phyloP scores from a whole-genome alignment of 2,888 invertebrate genomes.

The Sturmia bella region DNA sequence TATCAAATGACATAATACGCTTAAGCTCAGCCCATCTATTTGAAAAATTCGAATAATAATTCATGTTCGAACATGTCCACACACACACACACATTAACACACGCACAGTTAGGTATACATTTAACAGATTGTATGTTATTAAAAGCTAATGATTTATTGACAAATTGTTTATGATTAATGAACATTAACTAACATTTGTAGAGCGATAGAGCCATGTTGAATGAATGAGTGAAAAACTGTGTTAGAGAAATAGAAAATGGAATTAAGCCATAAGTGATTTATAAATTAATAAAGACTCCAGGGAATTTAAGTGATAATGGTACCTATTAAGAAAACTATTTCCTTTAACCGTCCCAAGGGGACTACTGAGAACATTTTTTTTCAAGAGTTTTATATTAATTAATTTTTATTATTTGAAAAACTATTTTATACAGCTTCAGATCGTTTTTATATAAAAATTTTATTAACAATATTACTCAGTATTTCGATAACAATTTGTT shows the following conservation, averaged over 20 bases:
- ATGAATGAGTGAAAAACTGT: neutral
- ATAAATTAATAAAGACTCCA: conserved; percentile 1
- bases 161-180: conserved; percentile 65
- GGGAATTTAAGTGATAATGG: neutral
- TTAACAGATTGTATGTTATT: conserved; percentile 45
- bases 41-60: conserved; percentile 19
- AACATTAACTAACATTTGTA: conserved; percentile 20
- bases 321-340: no score
- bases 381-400: no score
- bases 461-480: no score
- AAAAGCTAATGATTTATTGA: conserved; percentile 65
- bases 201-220: conserved; percentile 7
- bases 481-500: no score
- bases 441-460: no score
- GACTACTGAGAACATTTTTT: no score
- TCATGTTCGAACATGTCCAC: neutral
- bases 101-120: neutral
- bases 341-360: no score
- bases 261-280: conserved; percentile 22
- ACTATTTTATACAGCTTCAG: no score
- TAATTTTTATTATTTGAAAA: no score
- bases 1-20: conserved; percentile 36
- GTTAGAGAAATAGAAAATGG: neutral
- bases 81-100: neutral
- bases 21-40: conserved; percentile 24